Percentiles rank a stretch among this genome's conserved stretches.
Conservation (phyloP, 2,888 invertebrate genomes). For the Eristalinus aeneus region DNA sequence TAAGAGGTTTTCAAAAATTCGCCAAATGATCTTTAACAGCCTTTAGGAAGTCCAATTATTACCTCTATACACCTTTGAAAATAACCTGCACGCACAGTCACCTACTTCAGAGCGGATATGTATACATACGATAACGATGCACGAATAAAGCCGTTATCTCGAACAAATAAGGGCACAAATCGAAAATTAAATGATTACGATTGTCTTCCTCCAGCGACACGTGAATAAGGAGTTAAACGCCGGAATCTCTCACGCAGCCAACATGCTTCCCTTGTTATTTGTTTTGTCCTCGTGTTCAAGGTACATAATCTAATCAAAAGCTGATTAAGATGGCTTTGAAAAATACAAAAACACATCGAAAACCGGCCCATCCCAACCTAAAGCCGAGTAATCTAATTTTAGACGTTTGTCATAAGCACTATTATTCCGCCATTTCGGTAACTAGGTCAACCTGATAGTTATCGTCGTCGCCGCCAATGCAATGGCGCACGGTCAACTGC, state of each 20-base stretch:
- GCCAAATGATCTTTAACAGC: neutral
- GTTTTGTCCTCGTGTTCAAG: neutral
- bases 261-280: neutral
- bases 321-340: neutral
- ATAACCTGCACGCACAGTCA: neutral
- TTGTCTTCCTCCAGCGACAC: neutral
- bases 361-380: neutral
- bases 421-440: conserved; percentile 5
- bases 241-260: neutral
- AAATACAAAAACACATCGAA: neutral
- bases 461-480: neutral
- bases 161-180: neutral
- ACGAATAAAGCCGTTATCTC: neutral
- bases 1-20: neutral
- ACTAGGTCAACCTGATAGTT: conserved; percentile 30
- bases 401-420: neutral
- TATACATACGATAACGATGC: neutral
- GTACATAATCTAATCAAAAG: conserved; percentile 11
- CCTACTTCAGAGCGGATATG: neutral
- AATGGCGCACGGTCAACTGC: conserved; percentile 10
- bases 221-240: neutral
- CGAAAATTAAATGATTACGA: neutral
- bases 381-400: neutral
- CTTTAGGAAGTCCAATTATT: neutral
- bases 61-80: neutral